Evolutionary conservation across 2,888 invertebrate species (phyloP).

Genomic region (Lycophotia porphyrea): DNA sequence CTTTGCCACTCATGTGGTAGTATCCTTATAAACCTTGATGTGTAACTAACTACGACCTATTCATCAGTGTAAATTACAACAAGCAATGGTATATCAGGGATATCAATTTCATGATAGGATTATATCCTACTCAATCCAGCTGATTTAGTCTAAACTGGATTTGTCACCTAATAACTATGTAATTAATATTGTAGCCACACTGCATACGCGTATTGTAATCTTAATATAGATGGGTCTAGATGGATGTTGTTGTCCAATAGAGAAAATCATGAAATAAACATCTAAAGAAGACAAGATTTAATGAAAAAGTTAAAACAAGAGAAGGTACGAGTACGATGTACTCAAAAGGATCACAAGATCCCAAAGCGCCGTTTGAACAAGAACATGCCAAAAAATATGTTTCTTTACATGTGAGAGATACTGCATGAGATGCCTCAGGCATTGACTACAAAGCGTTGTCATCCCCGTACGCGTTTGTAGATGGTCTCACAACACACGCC

Average conservation of each 20-base stretch:
- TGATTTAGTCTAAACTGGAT: constrained; percentile 28
- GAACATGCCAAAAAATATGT: constrained; percentile 44
- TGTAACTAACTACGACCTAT: background rate
- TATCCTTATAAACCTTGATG: background rate
- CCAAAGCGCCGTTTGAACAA: constrained; percentile 32
- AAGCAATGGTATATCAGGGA: background rate
- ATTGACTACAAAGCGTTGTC: constrained; percentile 58
- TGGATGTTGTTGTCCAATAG: background rate
- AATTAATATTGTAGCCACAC: constrained; percentile 28
- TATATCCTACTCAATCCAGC: constrained; percentile 11
- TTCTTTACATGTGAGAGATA: constrained; percentile 41
- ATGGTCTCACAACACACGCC: constrained; percentile 35
- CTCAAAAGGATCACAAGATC: constrained; percentile 33
- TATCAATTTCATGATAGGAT: constrained; percentile 10
- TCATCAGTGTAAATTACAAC: background rate
- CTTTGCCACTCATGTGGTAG: background rate
- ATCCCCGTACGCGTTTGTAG: constrained; percentile 44
- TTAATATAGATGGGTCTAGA: background rate
- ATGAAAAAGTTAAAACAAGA: background rate
- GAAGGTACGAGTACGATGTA: background rate
- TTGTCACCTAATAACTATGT: constrained; percentile 18
- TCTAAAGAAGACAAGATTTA: background rate
- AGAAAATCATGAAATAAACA: background rate
- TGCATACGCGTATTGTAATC: background rate
- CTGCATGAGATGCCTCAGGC: constrained; percentile 46